Conservation (phyloP, 2,113 vertebrate species). For the Forbesichthys agassizii region DNA sequence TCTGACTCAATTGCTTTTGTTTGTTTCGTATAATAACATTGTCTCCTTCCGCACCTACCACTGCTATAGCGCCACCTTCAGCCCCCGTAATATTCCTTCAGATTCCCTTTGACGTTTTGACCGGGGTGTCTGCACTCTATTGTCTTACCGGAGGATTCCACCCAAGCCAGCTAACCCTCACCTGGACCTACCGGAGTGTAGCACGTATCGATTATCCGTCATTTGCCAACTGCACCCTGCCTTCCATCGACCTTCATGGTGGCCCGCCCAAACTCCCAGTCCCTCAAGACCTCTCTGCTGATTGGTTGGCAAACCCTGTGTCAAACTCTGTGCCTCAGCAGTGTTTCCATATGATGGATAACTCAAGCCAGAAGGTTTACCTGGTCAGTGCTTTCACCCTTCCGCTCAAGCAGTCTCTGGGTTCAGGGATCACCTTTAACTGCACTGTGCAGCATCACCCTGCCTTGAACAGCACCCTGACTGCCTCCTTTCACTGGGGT, state of each 20-base stretch:
- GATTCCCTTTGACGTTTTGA: slow-evolving; percentile 11
- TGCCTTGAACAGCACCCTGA: slow-evolving; percentile 31
- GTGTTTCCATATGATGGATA: slow-evolving; percentile 50
- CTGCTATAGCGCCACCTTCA: slow-evolving; percentile 45
- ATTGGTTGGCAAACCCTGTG: slow-evolving; percentile 27
- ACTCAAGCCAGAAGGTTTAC: slow-evolving; percentile 23
- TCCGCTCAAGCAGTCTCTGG: slow-evolving; percentile 25
- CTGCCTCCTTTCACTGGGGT: slow-evolving; percentile 54
- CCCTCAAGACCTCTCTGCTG: slow-evolving; percentile 18
- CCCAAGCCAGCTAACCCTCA: slow-evolving; percentile 47
- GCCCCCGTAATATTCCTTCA: slow-evolving; percentile 55
- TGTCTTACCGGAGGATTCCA: slow-evolving; percentile 63
- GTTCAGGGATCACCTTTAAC: slow-evolving; percentile 35
- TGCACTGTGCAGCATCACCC: slow-evolving; percentile 57
- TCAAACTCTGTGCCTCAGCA: neutral
- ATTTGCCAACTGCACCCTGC: slow-evolving; percentile 49
- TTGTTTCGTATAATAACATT: slow-evolving; percentile 1
- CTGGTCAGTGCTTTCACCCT: slow-evolving; percentile 48
- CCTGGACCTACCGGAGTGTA: slow-evolving; percentile 48
- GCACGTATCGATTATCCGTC: slow-evolving; percentile 37
- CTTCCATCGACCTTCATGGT: slow-evolving; percentile 5
- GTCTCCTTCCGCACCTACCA: neutral
- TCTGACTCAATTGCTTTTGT: neutral
- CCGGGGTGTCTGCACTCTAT: slow-evolving; percentile 34
- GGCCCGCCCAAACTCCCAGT: slow-evolving; percentile 13